These are phyloP conservation scores for Drosophila bifasciata DNA, from an alignment of 1,140 invertebrate species.

Conservation along the genomic window DNA sequence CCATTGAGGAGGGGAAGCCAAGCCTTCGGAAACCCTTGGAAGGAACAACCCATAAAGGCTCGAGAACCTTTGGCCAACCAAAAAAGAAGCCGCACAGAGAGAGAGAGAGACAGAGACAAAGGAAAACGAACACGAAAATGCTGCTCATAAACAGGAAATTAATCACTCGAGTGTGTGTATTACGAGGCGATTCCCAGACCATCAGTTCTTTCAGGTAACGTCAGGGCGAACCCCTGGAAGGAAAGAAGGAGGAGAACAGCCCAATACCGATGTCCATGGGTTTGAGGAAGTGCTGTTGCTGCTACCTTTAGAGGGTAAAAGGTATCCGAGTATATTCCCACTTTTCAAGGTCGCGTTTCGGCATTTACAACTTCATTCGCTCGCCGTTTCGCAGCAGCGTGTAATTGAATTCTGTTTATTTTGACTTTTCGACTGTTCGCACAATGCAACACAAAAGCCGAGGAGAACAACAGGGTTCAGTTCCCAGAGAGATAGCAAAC, in stretches of 20 bases:
- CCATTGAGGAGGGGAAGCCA: constrained; percentile 33
- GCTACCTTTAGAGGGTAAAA: constrained; percentile 12
- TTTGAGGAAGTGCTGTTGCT: constrained; percentile 32
- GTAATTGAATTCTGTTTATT: constrained; percentile 76
- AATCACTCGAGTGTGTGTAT: constrained; percentile 69
- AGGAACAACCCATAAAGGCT: constrained; percentile 25
- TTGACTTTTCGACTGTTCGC: constrained; percentile 79
- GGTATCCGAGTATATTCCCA: constrained; percentile 23
- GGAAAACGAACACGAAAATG: constrained; percentile 38
- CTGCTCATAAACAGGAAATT: constrained; percentile 79
- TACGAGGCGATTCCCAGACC: constrained; percentile 26
- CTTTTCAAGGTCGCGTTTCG: constrained; percentile 61
- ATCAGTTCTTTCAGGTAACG: constrained; percentile 40
- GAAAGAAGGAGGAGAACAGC: constrained; percentile 9
- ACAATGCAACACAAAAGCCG: constrained; percentile 40
- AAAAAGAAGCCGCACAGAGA: constrained; percentile 69
- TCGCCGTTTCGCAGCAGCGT: constrained; percentile 8
- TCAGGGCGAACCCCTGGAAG: background rate
- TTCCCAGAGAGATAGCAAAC: constrained; percentile 20
- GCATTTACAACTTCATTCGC: constrained; percentile 72
- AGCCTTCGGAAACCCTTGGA: constrained; percentile 43
- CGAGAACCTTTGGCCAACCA: constrained; percentile 12
- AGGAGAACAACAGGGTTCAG: background rate
- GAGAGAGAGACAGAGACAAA: too few species aligned
- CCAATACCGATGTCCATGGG: background rate